A percentile compares a stretch with the other conserved stretches of the same genome.
Conservation (phyloP, 2,797 vertebrate species). For the Acanthurus tractus region DNA sequence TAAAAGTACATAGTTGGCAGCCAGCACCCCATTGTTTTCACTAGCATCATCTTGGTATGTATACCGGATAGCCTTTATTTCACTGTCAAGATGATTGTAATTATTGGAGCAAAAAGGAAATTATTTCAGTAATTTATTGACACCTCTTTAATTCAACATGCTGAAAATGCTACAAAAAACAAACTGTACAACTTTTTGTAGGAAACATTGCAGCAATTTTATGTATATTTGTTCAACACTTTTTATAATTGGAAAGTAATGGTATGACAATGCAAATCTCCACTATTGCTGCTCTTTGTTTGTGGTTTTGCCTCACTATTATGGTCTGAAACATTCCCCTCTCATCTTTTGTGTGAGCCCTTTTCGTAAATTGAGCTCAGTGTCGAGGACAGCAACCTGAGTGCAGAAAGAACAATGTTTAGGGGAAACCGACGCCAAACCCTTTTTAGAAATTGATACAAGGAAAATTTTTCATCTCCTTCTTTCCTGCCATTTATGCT, state of each 20-base stretch:
- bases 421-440: conserved; percentile 11
- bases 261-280: neutral
- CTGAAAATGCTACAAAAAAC: neutral
- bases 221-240: neutral
- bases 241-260: too few relatives aligned
- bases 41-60: too few relatives aligned
- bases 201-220: neutral
- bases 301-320: neutral
- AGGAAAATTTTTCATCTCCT: conserved; percentile 20
- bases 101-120: neutral
- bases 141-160: too few relatives aligned
- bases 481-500: conserved; percentile 22
- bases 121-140: neutral
- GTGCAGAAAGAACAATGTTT: conserved; percentile 12
- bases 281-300: neutral
- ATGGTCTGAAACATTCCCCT: neutral
- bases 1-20: too few relatives aligned
- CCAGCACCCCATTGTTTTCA: too few relatives aligned
- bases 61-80: neutral
- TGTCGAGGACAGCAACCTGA: neutral
- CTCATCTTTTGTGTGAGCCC: neutral
- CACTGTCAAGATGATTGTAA: neutral
- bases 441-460: conserved; percentile 9
- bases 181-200: neutral
- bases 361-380: conserved; percentile 13